These are phyloP conservation scores for Yoshiicerus persimilis DNA, from an alignment of 1,140 invertebrate genomes.

Conservation along the genomic window DNA sequence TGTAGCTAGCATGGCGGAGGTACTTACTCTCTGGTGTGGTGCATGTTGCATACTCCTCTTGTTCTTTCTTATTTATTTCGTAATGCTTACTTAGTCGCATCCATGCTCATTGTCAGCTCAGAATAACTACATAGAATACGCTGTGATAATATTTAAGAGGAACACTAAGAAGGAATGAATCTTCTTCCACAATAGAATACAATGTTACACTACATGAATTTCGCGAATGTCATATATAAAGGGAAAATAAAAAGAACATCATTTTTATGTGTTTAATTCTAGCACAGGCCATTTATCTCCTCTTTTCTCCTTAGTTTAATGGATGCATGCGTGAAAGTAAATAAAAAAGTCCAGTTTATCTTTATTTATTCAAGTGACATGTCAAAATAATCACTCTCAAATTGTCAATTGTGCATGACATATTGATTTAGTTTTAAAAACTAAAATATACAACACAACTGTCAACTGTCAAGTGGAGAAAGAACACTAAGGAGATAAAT, in stretches of 20 bases:
- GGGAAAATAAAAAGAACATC: not conserved
- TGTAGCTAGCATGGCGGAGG: too few species aligned
- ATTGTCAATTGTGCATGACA: not conserved
- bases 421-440: not conserved
- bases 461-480: conserved; percentile 14
- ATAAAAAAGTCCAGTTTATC: not conserved
- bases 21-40: not conserved
- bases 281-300: not conserved
- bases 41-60: not conserved
- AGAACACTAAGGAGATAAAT: conserved; percentile 8
- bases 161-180: not conserved
- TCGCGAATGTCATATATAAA: not conserved
- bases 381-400: not conserved
- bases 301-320: not conserved
- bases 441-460: not conserved
- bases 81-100: not conserved
- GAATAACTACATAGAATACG: not conserved
- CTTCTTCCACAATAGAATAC: not conserved
- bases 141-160: not conserved
- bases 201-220: not conserved
- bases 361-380: not conserved
- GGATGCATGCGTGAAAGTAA: not conserved
- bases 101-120: not conserved
- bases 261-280: not conserved
- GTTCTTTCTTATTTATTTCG: not conserved